phyloP scores from a whole-genome alignment of 2,113 vertebrate genomes.

The Passerina amoena region DNA sequence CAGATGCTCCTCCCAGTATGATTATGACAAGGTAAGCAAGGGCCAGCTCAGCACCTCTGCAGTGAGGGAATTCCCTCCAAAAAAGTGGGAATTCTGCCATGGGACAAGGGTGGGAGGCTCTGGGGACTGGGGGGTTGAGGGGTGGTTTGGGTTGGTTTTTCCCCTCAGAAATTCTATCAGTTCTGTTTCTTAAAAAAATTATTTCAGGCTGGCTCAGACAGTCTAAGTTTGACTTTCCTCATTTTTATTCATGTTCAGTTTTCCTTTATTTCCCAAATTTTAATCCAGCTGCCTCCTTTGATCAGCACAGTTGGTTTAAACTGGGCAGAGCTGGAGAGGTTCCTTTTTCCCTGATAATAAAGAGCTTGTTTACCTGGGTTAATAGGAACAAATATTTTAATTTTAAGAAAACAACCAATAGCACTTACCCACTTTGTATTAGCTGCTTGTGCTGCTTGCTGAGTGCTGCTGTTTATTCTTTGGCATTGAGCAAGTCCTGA shows the following conservation, averaged over 20 bases:
- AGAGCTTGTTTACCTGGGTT: neutral
- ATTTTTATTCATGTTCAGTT: neutral
- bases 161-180: neutral
- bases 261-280: neutral
- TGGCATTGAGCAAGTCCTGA: neutral
- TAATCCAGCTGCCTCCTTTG: neutral
- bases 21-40: constrained; percentile 93
- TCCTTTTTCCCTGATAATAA: neutral
- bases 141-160: neutral
- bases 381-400: neutral
- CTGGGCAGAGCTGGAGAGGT: neutral
- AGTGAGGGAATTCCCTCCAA: neutral
- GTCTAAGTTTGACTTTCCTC: neutral
- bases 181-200: neutral
- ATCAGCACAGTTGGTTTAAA: neutral
- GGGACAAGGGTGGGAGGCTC: neutral
- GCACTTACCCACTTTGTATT: neutral
- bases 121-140: neutral
- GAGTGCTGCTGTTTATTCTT: neutral
- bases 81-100: neutral
- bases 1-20: constrained; percentile 97
- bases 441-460: neutral
- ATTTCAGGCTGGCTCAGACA: neutral
- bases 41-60: neutral
- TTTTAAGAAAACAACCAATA: neutral